Evolutionary conservation across 2,113 vertebrate species (phyloP).

Genomic region (Hypomesus transpacificus): DNA sequence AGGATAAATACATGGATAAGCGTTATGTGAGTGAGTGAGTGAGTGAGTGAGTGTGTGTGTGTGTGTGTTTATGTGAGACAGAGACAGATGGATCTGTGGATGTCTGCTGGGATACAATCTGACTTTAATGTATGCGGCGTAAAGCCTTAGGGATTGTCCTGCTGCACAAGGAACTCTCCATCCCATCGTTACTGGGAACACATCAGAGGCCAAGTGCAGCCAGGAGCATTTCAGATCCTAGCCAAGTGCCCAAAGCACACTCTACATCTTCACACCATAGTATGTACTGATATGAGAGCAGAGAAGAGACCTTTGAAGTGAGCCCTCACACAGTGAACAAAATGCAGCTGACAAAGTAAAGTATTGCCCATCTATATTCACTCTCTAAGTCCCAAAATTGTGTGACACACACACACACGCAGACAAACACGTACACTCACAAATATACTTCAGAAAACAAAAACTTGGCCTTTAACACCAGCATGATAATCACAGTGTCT

Average conservation of each 20-base stretch:
- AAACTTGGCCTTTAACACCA: background rate
- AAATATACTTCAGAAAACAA: background rate
- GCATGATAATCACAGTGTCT: conserved; percentile 9
- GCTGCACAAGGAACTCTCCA: conserved; percentile 1
- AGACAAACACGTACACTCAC: background rate
- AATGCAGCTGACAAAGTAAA: conserved; percentile 1
- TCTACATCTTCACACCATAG: background rate
- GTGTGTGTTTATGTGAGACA: background rate
- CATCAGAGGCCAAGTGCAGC: conserved; percentile 13
- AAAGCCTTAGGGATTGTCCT: background rate
- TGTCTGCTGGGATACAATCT: background rate
- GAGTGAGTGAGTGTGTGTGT: too few species aligned
- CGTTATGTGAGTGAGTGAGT: too few species aligned
- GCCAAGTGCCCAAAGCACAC: conserved; percentile 5
- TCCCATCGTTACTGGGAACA: conserved; percentile 17
- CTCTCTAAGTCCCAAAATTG: background rate
- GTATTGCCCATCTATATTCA: conserved; percentile 5
- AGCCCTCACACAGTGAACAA: conserved; percentile 10
- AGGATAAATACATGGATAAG: too few species aligned
- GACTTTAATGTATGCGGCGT: background rate
- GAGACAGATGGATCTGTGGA: conserved; percentile 4
- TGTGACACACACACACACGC: background rate
- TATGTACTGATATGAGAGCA: background rate
- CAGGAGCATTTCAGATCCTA: conserved; percentile 22
- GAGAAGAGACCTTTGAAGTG: conserved; percentile 19